phyloP scores from a whole-genome alignment of 2,113 vertebrate species.

The Indri indri region DNA sequence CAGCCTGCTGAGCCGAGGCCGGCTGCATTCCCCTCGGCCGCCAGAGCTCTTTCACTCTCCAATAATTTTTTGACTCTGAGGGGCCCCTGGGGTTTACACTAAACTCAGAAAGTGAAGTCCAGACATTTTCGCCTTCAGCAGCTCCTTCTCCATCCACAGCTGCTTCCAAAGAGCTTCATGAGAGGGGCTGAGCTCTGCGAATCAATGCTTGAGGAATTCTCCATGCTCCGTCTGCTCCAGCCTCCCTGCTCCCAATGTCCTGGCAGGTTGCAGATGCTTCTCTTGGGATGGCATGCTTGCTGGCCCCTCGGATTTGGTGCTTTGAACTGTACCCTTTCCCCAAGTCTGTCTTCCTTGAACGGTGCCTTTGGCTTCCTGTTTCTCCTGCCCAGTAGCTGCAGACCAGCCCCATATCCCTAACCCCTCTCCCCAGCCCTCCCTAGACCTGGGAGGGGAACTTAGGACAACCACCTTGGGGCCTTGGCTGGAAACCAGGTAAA shows the following conservation, averaged over 20 bases:
- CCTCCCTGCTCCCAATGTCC: not conserved
- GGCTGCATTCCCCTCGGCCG: not conserved
- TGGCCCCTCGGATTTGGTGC: not conserved
- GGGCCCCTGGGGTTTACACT: not conserved
- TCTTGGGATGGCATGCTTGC: not conserved
- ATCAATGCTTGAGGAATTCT: not conserved
- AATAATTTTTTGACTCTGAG: not conserved
- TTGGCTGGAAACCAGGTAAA: not conserved
- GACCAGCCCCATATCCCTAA: not conserved
- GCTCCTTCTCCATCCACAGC: not conserved
- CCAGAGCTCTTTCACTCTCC: not conserved
- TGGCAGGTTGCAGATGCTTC: not conserved
- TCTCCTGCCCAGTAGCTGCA: not conserved
- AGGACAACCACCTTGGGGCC: not conserved
- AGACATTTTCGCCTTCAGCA: not conserved
- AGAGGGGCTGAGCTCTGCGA: not conserved
- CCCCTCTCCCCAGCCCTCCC: not conserved
- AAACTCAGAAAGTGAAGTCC: not conserved
- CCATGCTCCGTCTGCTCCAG: not conserved
- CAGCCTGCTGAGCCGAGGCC: not conserved
- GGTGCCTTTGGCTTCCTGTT: not conserved
- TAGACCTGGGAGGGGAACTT: not conserved
- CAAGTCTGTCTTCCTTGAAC: not conserved
- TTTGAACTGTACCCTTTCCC: not conserved
- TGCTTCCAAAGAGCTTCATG: not conserved